Evolutionary conservation across 1,140 invertebrate species (phyloP).

Genomic region (Drosophila nigrodunni): DNA sequence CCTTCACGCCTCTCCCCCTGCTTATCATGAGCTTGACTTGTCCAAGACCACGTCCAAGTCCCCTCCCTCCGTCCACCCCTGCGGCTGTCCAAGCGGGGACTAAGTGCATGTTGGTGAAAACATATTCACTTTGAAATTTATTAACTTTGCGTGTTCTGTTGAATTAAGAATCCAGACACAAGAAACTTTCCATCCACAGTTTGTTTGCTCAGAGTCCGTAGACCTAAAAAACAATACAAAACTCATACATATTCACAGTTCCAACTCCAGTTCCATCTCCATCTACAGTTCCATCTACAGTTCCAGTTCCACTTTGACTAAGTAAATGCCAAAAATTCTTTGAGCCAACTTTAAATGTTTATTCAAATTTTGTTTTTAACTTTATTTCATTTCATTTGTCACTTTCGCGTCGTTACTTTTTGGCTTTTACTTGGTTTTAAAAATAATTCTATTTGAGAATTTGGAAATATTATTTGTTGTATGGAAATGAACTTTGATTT

Average conservation of each 20-base stretch:
- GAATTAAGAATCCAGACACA: conserved; percentile 79
- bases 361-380: conserved; percentile 22
- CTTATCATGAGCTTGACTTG: not conserved
- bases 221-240: conserved; percentile 43
- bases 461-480: not conserved
- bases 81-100: conserved; percentile 31
- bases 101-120: conserved; percentile 82
- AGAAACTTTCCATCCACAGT: conserved; percentile 66
- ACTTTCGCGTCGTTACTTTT: conserved; percentile 3
- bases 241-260: conserved; percentile 28
- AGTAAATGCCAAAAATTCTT: conserved; percentile 9
- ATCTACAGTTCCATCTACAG: too few relatives aligned
- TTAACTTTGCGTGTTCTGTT: conserved; percentile 80
- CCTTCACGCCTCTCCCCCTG: not conserved
- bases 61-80: conserved; percentile 38
- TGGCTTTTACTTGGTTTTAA: not conserved
- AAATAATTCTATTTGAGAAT: not conserved
- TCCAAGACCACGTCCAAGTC: conserved; percentile 16
- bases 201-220: conserved; percentile 59
- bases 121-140: conserved; percentile 82
- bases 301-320: not conserved
- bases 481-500: not conserved
- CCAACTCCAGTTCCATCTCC: not conserved
- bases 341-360: conserved; percentile 17
- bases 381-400: not conserved